Conservation (phyloP, 2,797 vertebrate species). For the Toxotes lorentzi region DNA sequence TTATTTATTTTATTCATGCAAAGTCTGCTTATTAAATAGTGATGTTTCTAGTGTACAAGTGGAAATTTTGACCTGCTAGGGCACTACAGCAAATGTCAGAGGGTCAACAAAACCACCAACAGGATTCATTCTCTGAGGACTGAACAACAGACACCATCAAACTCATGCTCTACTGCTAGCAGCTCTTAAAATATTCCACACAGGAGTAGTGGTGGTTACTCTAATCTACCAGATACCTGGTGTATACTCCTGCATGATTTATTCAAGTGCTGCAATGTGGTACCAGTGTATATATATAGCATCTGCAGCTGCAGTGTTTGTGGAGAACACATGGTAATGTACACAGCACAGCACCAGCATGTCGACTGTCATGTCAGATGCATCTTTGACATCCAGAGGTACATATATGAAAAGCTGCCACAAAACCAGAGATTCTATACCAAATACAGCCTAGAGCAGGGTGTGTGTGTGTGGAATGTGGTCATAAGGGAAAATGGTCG, state of each 20-base stretch:
- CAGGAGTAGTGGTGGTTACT: neutral
- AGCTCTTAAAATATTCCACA: conserved; percentile 6
- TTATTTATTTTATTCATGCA: no score
- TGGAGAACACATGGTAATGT: conserved; percentile 20
- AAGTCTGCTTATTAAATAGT: neutral
- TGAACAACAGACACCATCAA: neutral
- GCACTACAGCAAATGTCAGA: neutral
- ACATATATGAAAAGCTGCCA: neutral
- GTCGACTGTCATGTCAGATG: neutral
- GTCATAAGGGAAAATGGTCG: neutral
- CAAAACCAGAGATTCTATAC: neutral
- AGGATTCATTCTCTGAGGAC: neutral
- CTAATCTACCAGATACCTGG: neutral
- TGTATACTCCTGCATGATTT: conserved; percentile 43
- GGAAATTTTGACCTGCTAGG: neutral
- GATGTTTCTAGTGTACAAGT: neutral
- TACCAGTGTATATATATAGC: neutral
- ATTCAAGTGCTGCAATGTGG: conserved; percentile 22
- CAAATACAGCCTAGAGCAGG: neutral
- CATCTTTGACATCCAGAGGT: conserved; percentile 14
- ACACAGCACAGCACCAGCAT: conserved; percentile 18
- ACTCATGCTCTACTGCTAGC: neutral
- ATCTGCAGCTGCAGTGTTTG: conserved; percentile 15
- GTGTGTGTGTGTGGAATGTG: neutral
- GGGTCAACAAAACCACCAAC: neutral